These are phyloP conservation scores for Oryzias sinensis DNA, from an alignment of 2,797 vertebrate species.

Conservation along the genomic window DNA sequence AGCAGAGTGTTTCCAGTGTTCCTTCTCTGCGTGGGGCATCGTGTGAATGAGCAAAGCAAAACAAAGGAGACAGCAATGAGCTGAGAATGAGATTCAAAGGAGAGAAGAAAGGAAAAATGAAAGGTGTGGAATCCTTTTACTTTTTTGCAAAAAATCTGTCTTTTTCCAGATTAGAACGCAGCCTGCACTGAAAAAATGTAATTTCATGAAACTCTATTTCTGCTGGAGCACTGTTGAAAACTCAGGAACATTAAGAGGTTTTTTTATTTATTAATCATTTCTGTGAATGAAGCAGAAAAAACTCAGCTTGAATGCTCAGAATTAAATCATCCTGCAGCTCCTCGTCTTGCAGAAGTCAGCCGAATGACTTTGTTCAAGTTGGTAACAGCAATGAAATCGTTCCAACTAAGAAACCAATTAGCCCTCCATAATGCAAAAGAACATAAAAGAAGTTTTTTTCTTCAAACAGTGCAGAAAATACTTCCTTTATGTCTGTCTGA, in stretches of 20 bases:
- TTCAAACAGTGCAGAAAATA: too few relatives aligned
- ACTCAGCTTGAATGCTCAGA: too few relatives aligned
- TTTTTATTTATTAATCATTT: background rate
- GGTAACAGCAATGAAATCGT: too few relatives aligned
- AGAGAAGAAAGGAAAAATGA: background rate
- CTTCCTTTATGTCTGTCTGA: too few relatives aligned
- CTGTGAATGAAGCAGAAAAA: too few relatives aligned
- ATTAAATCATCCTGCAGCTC: too few relatives aligned
- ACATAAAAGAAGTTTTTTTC: too few relatives aligned
- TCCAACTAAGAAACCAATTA: too few relatives aligned
- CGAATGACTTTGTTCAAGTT: too few relatives aligned
- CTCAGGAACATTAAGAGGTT: conserved; percentile 9
- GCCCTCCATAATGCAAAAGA: too few relatives aligned
- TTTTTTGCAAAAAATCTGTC: conserved; percentile 36
- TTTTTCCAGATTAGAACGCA: conserved; percentile 12
- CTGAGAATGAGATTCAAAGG: conserved; percentile 46
- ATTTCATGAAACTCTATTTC: conserved; percentile 2
- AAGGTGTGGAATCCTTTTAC: conserved; percentile 13
- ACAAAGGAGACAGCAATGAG: conserved; percentile 54
- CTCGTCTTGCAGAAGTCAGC: too few relatives aligned
- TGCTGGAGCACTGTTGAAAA: background rate
- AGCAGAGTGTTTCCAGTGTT: conserved; percentile 2
- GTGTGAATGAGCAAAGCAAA: conserved; percentile 30
- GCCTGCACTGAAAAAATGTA: conserved; percentile 7
- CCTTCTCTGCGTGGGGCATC: conserved; percentile 49